Evolutionary conservation across 2,888 invertebrate genomes (phyloP).

Genomic region (Dasysyrphus tricinctus): DNA sequence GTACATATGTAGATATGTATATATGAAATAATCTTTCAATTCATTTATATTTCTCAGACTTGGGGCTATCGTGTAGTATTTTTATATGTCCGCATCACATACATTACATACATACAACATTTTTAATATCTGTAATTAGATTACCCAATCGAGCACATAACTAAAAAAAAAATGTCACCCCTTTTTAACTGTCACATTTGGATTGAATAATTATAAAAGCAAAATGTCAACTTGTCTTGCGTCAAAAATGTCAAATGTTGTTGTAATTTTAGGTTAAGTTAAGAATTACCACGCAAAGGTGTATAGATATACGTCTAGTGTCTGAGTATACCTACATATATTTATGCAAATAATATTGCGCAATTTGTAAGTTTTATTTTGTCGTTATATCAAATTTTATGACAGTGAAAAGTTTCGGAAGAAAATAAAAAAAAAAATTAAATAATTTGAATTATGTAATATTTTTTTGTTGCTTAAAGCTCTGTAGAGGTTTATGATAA

Average conservation of each 20-base stretch:
- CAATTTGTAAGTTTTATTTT: conserved; percentile 27
- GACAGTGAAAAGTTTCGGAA: conserved; percentile 3
- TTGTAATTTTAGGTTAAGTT: conserved; percentile 1
- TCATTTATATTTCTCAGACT: conserved; percentile 10
- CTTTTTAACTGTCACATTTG: conserved; percentile 46
- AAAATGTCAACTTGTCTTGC: conserved; percentile 23
- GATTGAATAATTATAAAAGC: conserved; percentile 51
- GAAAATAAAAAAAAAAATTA: conserved; percentile 16
- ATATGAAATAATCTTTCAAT: conserved; percentile 8
- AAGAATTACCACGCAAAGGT: not conserved
- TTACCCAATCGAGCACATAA: conserved; percentile 48
- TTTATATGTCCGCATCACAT: not conserved
- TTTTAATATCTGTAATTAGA: conserved; percentile 46
- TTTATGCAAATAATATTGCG: conserved; percentile 16
- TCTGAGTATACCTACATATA: too few species aligned
- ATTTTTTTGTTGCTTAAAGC: not conserved
- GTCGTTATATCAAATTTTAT: conserved; percentile 10
- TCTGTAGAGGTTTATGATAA: conserved; percentile 1
- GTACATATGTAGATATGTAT: not conserved
- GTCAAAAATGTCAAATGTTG: conserved; percentile 27
- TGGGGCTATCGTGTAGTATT: not conserved
- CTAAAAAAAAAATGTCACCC: conserved; percentile 31
- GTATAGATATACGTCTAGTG: not conserved
- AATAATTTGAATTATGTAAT: conserved; percentile 55
- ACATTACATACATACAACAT: not conserved